Evolutionary conservation across 2,888 invertebrate genomes (phyloP).

Genomic region (Catocala sponsa): DNA sequence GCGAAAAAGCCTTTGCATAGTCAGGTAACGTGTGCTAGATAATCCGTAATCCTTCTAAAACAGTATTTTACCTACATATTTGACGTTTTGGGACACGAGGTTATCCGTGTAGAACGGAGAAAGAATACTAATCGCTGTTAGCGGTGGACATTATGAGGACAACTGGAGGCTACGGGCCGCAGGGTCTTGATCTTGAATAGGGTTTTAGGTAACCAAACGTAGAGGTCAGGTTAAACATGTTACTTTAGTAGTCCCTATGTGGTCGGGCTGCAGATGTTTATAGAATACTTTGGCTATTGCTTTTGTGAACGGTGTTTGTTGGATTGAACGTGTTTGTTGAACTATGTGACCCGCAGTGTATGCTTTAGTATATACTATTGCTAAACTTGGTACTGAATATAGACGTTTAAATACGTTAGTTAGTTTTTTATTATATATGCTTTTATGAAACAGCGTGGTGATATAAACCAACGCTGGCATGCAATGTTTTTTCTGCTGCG

Average conservation of each 20-base stretch:
- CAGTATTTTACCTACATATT: slow-evolving; percentile 42
- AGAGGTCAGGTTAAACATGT: slow-evolving; percentile 28
- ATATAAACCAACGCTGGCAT: slow-evolving; percentile 25
- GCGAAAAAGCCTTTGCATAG: slow-evolving; percentile 36
- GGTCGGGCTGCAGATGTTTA: slow-evolving; percentile 24
- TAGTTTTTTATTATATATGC: background rate
- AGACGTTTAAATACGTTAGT: background rate
- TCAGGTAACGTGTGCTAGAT: slow-evolving; percentile 34
- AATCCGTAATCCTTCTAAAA: slow-evolving; percentile 39
- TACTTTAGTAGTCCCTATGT: slow-evolving; percentile 24
- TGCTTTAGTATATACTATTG: slow-evolving; percentile 1
- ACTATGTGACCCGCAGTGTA: slow-evolving; percentile 29
- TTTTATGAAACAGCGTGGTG: background rate
- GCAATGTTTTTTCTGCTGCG: slow-evolving; percentile 22
- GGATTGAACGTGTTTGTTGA: slow-evolving; percentile 35
- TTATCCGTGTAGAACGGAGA: slow-evolving; percentile 32
- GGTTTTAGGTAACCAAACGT: slow-evolving; percentile 22
- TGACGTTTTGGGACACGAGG: slow-evolving; percentile 40
- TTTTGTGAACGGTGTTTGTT: slow-evolving; percentile 32
- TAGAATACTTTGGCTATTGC: slow-evolving; percentile 31
- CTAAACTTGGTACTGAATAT: background rate
- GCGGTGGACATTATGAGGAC: slow-evolving; percentile 22
- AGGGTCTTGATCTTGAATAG: slow-evolving; percentile 33
- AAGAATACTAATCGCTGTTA: slow-evolving; percentile 46
- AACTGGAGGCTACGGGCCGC: slow-evolving; percentile 18